Conservation (phyloP, 2,113 vertebrate genomes). For the Vimba vimba region DNA sequence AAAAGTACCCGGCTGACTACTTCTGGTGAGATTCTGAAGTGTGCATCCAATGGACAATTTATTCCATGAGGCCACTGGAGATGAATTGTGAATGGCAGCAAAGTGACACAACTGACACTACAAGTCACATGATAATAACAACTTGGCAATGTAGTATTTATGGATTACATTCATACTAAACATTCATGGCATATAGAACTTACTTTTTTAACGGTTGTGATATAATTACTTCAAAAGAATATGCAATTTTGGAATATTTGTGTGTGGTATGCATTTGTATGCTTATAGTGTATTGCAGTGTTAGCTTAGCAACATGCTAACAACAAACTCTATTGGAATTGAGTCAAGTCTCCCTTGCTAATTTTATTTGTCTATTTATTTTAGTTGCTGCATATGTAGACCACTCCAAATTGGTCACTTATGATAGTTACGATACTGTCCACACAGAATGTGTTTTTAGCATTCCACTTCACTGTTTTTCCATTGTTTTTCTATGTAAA, state of each 20-base stretch:
- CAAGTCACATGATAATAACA: neutral
- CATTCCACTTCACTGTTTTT: neutral
- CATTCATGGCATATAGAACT: neutral
- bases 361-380: neutral
- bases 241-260: neutral
- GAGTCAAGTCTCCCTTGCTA: neutral
- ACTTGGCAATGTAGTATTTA: neutral
- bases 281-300: neutral
- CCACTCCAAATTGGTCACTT: neutral
- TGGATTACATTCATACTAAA: neutral
- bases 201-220: neutral
- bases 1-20: too few relatives aligned
- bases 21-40: neutral
- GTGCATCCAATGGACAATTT: neutral
- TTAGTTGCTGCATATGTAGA: neutral
- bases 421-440: neutral
- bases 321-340: neutral
- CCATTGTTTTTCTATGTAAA: neutral
- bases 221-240: neutral
- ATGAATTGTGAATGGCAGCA: neutral
- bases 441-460: neutral
- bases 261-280: neutral
- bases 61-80: neutral
- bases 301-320: slow-evolving; percentile 10
- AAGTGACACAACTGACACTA: neutral